phyloP scores from a whole-genome alignment of 2,888 invertebrate genomes.

The Yponomeuta sedellus region DNA sequence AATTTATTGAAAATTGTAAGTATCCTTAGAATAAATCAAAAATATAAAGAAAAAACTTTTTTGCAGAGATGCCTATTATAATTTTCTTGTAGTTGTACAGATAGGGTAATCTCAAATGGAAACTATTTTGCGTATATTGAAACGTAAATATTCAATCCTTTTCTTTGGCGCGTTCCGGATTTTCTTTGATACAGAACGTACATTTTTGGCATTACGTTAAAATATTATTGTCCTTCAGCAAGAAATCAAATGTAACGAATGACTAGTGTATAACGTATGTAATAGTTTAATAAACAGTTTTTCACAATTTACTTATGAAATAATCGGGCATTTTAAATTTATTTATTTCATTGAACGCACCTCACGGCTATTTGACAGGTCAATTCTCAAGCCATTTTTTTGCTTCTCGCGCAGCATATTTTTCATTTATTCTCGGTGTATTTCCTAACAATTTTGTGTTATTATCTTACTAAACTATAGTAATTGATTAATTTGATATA shows the following conservation, averaged over 20 bases:
- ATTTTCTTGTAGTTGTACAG: too few relatives aligned
- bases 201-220: too few relatives aligned
- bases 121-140: background rate
- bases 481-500: conserved; percentile 41
- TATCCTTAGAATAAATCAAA: too few relatives aligned
- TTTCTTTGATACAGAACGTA: background rate
- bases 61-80: too few relatives aligned
- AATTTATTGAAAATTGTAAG: too few relatives aligned
- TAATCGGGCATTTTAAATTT: background rate
- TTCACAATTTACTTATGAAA: too few relatives aligned
- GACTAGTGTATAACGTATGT: too few relatives aligned
- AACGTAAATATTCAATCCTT: background rate
- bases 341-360: conserved; percentile 24
- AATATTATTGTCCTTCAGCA: too few relatives aligned
- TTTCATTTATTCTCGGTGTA: conserved; percentile 54
- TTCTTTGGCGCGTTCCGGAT: background rate
- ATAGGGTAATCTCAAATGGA: background rate
- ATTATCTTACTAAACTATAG: conserved; percentile 47
- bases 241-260: too few relatives aligned
- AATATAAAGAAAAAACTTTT: too few relatives aligned
- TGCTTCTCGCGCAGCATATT: conserved; percentile 63
- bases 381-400: conserved; percentile 67
- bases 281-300: too few relatives aligned
- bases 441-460: conserved; percentile 47
- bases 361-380: conserved; percentile 66